Base-by-base conservation (phyloP, 2,888 invertebrate genomes). In the Athrips mouffetella region DNA sequence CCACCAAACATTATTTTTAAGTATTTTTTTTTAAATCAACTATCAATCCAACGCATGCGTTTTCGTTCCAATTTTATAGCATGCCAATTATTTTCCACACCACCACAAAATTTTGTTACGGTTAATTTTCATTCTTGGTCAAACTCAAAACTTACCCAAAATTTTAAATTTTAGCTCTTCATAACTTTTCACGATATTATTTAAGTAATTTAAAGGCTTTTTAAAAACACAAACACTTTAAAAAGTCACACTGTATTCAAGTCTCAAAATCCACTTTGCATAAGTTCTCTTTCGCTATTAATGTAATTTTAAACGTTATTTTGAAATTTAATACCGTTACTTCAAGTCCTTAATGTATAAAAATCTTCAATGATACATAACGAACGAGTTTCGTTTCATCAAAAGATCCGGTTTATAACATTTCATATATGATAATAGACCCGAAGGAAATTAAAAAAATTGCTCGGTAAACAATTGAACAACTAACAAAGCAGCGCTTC, bases 401-500 rank as follows among this genome's bases (percentile, higher is more conserved):
- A 50, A 37, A 46, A 45, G 49, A 53, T 55, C 54, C 55, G 55
- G 62, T 54, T 60, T 44, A 35, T 48, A 45, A 58, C 49, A 60
- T 67, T 65, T 59, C 57, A 58, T 59, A 60, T 59, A 52, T 57
- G 52, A 67, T 67, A 67, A 66, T 66, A 68, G 68, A 59, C 65
- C 66, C 72, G 70, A 44, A 52, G 58, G 60, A 63, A 67, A 62
- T 68, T 75, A 82, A 85, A 84, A 79, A 85, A 84, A 75, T 73
- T 77, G 62, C 69, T 77, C 71, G 67, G 75, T 81, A 86, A 85
- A 88, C 87, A 88, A 87, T 86, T 74, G 78, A 59, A 74, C 70
- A 71, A 73, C 79, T 76, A 84, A 88, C 88, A 88, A 87, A 86
- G 86, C 80, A 72, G 76, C 80, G 83, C 81, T 78, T 80, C 85